These are phyloP conservation scores for Eulimnadia texana DNA, from an alignment of 1,140 invertebrate species.

Conservation along the genomic window DNA sequence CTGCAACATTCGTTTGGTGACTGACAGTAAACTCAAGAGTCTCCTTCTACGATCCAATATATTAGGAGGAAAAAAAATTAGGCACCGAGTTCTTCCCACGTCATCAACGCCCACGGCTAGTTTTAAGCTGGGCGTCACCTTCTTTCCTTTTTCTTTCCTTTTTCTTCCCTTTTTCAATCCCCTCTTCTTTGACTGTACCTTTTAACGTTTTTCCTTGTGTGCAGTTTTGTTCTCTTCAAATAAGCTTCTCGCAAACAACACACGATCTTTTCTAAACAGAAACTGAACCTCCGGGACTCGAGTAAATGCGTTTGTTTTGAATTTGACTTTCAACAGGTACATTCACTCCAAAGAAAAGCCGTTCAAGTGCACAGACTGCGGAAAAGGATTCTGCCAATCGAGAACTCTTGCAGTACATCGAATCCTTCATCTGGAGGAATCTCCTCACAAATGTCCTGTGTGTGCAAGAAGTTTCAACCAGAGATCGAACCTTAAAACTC, in stretches of 20 bases:
- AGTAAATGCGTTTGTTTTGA: not conserved
- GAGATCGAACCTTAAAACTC: slow-evolving; percentile 78
- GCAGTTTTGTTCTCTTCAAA: not conserved
- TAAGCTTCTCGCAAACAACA: not conserved
- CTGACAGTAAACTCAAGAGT: no score
- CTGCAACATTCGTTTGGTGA: no score
- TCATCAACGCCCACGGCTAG: not conserved
- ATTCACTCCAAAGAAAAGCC: slow-evolving; percentile 96
- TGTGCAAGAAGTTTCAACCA: slow-evolving; percentile 78
- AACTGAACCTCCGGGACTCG: not conserved
- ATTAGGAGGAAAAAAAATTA: no score
- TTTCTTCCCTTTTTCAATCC: not conserved
- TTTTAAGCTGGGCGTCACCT: not conserved
- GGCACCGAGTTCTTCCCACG: not conserved
- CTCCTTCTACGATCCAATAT: no score
- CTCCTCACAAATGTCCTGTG: slow-evolving; percentile 78
- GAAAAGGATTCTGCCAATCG: slow-evolving; percentile 92
- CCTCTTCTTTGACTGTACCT: not conserved
- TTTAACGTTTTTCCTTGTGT: not conserved
- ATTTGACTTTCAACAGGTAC: slow-evolving; percentile 47
- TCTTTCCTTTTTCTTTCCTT: not conserved
- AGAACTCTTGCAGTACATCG: slow-evolving; percentile 84
- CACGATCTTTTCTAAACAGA: not conserved
- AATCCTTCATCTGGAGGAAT: slow-evolving; percentile 76
- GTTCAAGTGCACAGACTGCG: slow-evolving; percentile 87